phyloP scores from a whole-genome alignment of 1,140 invertebrate species.

The Ceratoteleas bidentatus region DNA sequence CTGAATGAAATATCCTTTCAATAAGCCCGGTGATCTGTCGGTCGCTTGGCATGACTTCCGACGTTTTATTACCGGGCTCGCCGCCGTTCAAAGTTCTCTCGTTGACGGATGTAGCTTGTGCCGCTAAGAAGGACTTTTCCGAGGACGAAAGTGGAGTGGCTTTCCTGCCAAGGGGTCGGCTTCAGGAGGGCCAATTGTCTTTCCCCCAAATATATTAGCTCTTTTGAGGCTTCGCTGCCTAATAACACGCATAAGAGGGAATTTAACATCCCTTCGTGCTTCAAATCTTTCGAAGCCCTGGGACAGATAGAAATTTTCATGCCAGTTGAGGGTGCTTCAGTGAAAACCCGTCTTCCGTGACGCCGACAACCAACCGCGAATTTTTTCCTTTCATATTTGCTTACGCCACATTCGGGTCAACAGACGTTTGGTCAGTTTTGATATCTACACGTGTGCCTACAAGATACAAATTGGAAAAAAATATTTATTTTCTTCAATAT shows the following conservation, averaged over 20 bases:
- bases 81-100: slow-evolving; percentile 45
- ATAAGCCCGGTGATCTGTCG: slow-evolving; percentile 68
- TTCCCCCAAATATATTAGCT: slow-evolving; percentile 61
- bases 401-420: not conserved
- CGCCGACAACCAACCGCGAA: slow-evolving; percentile 29
- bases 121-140: slow-evolving; percentile 33
- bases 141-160: slow-evolving; percentile 60
- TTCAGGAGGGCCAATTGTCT: slow-evolving; percentile 54
- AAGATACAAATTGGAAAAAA: too few species aligned
- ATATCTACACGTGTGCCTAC: too few species aligned
- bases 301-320: slow-evolving; percentile 44
- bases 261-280: slow-evolving; percentile 44
- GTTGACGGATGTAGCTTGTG: slow-evolving; percentile 56
- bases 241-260: slow-evolving; percentile 63
- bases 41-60: slow-evolving; percentile 67
- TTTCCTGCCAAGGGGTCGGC: slow-evolving; percentile 38
- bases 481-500: too few species aligned
- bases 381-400: slow-evolving; percentile 24
- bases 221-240: slow-evolving; percentile 54
- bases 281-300: slow-evolving; percentile 43
- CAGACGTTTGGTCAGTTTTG: too few species aligned
- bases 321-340: slow-evolving; percentile 44
- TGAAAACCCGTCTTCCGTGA: slow-evolving; percentile 37
- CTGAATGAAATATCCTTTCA: slow-evolving; percentile 77
- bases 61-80: slow-evolving; percentile 66